A percentile compares a stretch with the other conserved stretches of the same genome.
Evolutionary conservation across 2,113 vertebrate genomes (phyloP).

Genomic region (Chamaea fasciata): DNA sequence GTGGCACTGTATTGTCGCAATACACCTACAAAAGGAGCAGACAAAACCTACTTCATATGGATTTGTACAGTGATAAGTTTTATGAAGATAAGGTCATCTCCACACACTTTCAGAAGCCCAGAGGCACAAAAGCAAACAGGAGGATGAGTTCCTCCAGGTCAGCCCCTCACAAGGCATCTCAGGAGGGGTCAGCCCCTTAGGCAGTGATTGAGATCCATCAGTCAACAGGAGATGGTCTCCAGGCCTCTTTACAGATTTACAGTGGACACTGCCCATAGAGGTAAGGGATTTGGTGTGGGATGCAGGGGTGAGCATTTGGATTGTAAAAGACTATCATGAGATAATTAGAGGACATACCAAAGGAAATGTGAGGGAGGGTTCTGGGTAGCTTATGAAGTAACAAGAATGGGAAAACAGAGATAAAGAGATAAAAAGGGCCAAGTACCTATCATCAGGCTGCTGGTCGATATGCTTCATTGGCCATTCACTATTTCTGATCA

Average conservation of each 20-base stretch:
- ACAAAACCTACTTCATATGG: background rate
- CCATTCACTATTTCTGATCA: rapidly evolving
- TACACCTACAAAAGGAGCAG: background rate
- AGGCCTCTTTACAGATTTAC: background rate
- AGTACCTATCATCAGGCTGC: background rate
- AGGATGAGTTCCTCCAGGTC: rapidly evolving
- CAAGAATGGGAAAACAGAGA: background rate
- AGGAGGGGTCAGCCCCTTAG: too few relatives aligned
- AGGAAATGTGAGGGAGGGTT: background rate
- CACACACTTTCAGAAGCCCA: background rate
- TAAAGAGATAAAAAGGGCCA: background rate
- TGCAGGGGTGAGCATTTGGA: rapidly evolving
- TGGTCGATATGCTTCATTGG: background rate
- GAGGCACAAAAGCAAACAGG: background rate
- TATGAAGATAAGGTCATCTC: background rate
- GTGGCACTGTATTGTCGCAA: rapidly evolving
- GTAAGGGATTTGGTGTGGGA: rapidly evolving
- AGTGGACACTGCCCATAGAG: background rate
- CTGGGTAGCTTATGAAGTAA: background rate
- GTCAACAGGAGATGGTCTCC: rapidly evolving
- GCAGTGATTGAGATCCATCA: background rate
- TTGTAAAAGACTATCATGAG: background rate
- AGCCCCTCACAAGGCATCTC: rapidly evolving
- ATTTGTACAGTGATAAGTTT: background rate
- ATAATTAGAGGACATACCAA: background rate